Evolutionary conservation across 2,797 vertebrate genomes (phyloP).

Genomic region (Diplodus sargus): DNA sequence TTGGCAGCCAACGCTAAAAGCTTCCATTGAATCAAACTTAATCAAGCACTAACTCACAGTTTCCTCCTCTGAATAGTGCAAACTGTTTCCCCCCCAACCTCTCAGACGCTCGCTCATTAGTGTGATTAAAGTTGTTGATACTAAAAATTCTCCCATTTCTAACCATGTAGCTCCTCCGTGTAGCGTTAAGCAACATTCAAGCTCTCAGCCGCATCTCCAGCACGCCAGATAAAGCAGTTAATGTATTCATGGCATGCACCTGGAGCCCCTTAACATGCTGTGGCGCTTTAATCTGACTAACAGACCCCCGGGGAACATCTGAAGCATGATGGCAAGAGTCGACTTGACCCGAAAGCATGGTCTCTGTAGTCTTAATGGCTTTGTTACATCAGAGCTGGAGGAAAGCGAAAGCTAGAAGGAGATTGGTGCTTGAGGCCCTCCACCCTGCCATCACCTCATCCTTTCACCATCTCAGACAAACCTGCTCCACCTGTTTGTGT

Average conservation of each 20-base stretch:
- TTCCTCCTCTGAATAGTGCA: conserved; percentile 1
- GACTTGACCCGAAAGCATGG: conserved; percentile 46
- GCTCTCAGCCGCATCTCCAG: conserved; percentile 27
- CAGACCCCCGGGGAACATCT: neutral
- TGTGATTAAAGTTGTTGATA: conserved; percentile 22
- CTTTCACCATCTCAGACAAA: conserved; percentile 16
- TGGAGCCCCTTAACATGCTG: conserved; percentile 17
- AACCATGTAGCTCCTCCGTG: conserved; percentile 34
- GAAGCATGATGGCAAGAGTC: conserved; percentile 44
- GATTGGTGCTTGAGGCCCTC: conserved; percentile 31
- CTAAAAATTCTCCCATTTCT: conserved; percentile 56
- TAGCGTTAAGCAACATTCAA: conserved; percentile 10
- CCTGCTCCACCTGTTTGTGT: neutral
- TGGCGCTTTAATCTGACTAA: conserved; percentile 48
- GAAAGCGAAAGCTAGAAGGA: neutral
- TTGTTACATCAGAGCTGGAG: conserved; percentile 10
- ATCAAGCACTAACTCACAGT: neutral
- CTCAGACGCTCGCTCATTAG: conserved; percentile 39
- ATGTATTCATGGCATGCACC: conserved; percentile 43
- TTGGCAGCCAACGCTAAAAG: conserved; percentile 4
- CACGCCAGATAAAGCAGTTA: conserved; percentile 8
- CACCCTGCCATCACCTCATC: conserved; percentile 30
- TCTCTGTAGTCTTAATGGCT: conserved; percentile 16
- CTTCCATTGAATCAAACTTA: neutral
- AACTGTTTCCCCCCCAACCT: conserved; percentile 25